Percentiles rank a stretch among this genome's conserved stretches.
Conservation (phyloP, 53 echinoderm and acorn worm genomes). For the Arbacia lixula region DNA sequence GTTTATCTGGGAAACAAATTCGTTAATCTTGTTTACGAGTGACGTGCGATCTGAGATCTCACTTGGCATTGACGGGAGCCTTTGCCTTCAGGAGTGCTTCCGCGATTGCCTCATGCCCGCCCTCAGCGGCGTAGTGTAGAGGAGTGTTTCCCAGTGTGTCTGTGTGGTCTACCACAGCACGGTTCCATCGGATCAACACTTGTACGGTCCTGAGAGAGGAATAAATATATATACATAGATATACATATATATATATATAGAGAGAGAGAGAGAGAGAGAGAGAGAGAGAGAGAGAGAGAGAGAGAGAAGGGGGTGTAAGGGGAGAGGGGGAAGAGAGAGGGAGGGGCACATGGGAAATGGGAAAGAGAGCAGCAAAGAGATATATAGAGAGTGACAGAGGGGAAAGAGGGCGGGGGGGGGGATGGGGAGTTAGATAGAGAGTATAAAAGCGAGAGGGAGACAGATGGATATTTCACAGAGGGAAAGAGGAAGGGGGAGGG, state of each 20-base stretch:
- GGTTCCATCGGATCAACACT: constrained; percentile 27
- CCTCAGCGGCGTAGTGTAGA: constrained; percentile 33
- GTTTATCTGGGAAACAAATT: too few species aligned
- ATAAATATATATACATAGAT: too few species aligned
- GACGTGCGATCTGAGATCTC: too few species aligned
- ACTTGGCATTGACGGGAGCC: constrained; percentile 31
- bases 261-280: neutral
- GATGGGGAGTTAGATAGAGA: neutral
- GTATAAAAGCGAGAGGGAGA: too few species aligned
- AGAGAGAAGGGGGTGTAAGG: neutral
- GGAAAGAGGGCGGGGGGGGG: neutral
- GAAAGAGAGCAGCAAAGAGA: too few species aligned
- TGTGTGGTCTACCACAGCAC: constrained; percentile 15
- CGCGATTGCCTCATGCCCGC: constrained; percentile 20
- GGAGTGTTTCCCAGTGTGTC: constrained; percentile 23
- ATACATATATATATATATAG: neutral
- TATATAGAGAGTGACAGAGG: too few species aligned
- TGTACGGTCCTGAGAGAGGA: neutral
- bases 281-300: neutral
- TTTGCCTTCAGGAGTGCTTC: constrained; percentile 15
- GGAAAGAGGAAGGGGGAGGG: too few species aligned
- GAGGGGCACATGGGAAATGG: neutral
- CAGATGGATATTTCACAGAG: too few species aligned
- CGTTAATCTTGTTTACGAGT: too few species aligned
- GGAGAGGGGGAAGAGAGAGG: neutral